Base-by-base conservation (phyloP, 1,140 invertebrate genomes). In the Cyclina sinensis region DNA sequence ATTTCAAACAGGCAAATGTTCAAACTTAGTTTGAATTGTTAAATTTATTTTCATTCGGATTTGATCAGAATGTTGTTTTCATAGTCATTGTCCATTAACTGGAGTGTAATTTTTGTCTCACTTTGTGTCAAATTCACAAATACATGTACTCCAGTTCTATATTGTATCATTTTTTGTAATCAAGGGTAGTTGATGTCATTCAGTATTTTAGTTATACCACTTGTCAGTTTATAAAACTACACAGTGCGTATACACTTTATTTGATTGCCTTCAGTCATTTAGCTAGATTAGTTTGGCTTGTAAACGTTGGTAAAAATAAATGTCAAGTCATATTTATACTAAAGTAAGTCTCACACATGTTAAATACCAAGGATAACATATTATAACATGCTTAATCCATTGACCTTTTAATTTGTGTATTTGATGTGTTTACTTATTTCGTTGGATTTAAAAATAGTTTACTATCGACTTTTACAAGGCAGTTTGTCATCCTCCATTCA, bases 261-360 rank as follows among this genome's bases (percentile, higher is more conserved):
- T n/a, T n/a, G n/a, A 1, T 37, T 37, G 65, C 18, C 12, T 35
- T 37, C 12, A 70, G 11, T 27, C 12, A 16, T 35, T 70, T 5
- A 70, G 18, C 37, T 70, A 70, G 18, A 11, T 11, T 37, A 70
- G 30, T 70, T 14, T 7, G 27, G 24, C 65, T 18, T 14, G 3
- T 18, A 18, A 2, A 70, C 3, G n/a, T 27, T n/a, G 16, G 65
- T 16, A 32, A 70, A n/a, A 70, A 70, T 70, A 70, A 70, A 70
- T 70, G 65, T 70, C 65, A 70, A 70, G 32, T 70, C 65, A 70
- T 70, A 37, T 18, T 30, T 70, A n/a, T n/a, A n/a, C n/a, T n/a
- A n/a, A n/a, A n/a, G n/a, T n/a, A n/a, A n/a, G n/a, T n/a, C n/a
- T n/a, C n/a, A n/a, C 37, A 70, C 57, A 24, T 37, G 65, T 70